These are phyloP conservation scores for Eidolon helvum DNA, from an alignment of 2,113 vertebrate genomes.

Conservation along the genomic window DNA sequence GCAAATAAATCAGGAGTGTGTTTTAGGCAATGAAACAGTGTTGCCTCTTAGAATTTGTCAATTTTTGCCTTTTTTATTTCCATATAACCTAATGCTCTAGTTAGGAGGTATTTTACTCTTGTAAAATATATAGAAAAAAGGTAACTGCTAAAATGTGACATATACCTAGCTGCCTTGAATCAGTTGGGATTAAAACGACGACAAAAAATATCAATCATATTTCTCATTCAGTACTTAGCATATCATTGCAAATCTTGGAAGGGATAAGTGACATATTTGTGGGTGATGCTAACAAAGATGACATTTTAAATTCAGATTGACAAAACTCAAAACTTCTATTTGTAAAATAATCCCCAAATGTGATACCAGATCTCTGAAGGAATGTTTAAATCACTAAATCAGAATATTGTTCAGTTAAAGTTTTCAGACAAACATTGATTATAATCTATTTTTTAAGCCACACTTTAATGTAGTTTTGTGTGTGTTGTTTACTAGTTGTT, in stretches of 20 bases:
- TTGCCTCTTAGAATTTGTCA: conserved; percentile 4
- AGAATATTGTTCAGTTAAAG: background rate
- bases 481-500: background rate
- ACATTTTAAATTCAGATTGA: conserved; percentile 52
- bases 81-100: background rate
- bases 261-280: conserved; percentile 36
- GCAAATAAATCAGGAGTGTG: conserved; percentile 4
- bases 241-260: conserved; percentile 18
- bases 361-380: background rate
- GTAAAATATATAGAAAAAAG: background rate
- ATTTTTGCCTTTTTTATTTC: conserved; percentile 18
- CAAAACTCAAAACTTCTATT: conserved; percentile 37
- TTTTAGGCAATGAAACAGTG: background rate
- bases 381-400: background rate
- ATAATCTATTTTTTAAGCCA: background rate
- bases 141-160: conserved; percentile 28
- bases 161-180: background rate
- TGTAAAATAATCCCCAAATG: background rate
- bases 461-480: background rate
- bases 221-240: conserved; percentile 23
- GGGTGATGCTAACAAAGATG: conserved; percentile 45
- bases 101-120: background rate
- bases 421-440: background rate
- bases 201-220: conserved; percentile 31
- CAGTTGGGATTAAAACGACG: background rate